Evolutionary conservation across 2,888 invertebrate genomes (phyloP), one percentile per base, ranked within the genome.

Genomic region (Ophion obscuratus): DNA sequence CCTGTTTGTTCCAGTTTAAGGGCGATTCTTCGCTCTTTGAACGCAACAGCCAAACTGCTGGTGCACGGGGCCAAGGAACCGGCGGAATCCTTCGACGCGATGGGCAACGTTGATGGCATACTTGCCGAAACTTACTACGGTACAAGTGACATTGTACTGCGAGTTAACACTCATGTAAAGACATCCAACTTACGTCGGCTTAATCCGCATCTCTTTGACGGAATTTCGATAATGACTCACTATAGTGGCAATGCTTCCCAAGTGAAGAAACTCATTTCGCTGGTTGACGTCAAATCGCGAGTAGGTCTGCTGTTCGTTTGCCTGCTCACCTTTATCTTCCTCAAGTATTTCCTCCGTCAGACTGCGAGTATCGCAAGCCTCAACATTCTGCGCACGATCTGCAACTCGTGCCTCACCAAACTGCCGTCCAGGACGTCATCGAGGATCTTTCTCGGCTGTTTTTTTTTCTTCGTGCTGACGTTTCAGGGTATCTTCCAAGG

Each of bases 401-500:
- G 53, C 40, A 76, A 71, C n/a, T 31, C 70, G 1, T 20, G 36
- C 24, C 76, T 82, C n/a, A 31, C 57, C 17, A 62, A 57, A 44
- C 5, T 76, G 70, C 82, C 76, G 11, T 11, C 3, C 2, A 2
- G 40, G 2, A 2, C 27, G 2, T 36, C 62, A 11, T 14, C 71
- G 20, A 61, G 82, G 27, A 76, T 81, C 9, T 81, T 70, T 24
- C 24, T 81, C 11, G 53, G n/a, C 3, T 3, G 53, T 14, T 9
- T 76, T 3, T 82, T 82, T 10, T 17, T 44, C 6, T 53, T 76
- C n/a, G 27, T 71, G 5, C 11, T 82, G 1, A 64, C 76, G 2
- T 57, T 82, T 40, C 62, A 75, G 57, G 82, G 40, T 10, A 14
- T 82, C 1, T 76, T 71, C 76, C 70, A 68, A 57, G 82, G 82